These are phyloP conservation scores for Ptilonorhynchus violaceus DNA, from an alignment of 2,113 vertebrate genomes.

Conservation along the genomic window DNA sequence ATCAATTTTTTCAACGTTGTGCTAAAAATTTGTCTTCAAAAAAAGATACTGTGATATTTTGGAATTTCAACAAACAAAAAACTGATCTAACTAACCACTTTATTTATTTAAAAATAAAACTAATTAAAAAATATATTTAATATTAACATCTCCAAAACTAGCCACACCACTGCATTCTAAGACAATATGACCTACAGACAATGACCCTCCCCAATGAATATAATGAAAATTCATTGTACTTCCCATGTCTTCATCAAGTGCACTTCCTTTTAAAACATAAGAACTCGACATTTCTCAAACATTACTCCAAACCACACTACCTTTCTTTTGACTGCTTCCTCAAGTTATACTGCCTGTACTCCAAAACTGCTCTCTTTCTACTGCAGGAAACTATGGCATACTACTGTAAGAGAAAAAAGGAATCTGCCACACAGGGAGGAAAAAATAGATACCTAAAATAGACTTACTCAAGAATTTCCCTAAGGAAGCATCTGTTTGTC, in stretches of 20 bases:
- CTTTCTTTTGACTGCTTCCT: not conserved
- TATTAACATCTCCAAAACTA: not conserved
- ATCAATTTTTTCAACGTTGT: not conserved
- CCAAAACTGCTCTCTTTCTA: not conserved
- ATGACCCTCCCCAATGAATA: not conserved
- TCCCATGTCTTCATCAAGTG: not conserved
- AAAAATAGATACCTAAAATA: not conserved
- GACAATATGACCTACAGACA: not conserved
- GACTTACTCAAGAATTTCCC: not conserved
- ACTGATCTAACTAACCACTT: not conserved
- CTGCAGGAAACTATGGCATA: not conserved
- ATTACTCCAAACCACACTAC: not conserved
- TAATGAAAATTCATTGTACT: not conserved
- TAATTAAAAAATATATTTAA: not conserved
- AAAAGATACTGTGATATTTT: not conserved
- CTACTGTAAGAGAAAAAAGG: not conserved
- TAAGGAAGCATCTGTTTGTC: not conserved
- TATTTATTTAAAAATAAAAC: not conserved
- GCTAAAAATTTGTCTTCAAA: not conserved
- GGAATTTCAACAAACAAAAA: not conserved
- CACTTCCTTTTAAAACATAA: not conserved
- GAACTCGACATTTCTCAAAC: rapidly evolving
- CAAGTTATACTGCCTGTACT: not conserved
- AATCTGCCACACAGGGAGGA: not conserved
- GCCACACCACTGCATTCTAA: not conserved